Evolutionary conservation across 2,888 invertebrate species (phyloP).

Genomic region (Dione vanillae): DNA sequence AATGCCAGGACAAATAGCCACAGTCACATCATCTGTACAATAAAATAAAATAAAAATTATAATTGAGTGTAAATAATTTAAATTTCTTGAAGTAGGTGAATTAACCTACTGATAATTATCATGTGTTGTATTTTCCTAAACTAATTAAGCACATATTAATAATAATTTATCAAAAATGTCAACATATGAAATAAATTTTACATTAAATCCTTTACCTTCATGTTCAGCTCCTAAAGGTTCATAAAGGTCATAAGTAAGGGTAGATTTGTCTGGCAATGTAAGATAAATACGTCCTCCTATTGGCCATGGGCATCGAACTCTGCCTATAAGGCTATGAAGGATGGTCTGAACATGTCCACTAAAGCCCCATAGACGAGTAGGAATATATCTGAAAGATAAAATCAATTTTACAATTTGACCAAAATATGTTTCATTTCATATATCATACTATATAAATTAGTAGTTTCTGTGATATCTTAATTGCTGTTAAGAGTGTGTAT

Average conservation of each 20-base stretch:
- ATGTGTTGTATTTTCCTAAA: too few species aligned
- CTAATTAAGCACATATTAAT: too few species aligned
- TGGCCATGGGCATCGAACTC: slow-evolving; percentile 95
- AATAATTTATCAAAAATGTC: neutral
- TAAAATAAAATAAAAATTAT: neutral
- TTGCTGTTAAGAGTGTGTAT: too few species aligned
- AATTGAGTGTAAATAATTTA: neutral
- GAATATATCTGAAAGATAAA: slow-evolving; percentile 89
- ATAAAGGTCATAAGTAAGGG: slow-evolving; percentile 96
- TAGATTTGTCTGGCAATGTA: slow-evolving; percentile 91
- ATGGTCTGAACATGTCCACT: slow-evolving; percentile 98
- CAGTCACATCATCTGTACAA: slow-evolving; percentile 91
- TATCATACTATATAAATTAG: too few species aligned
- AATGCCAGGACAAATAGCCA: slow-evolving; percentile 96
- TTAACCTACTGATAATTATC: too few species aligned
- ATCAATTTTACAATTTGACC: slow-evolving; percentile 4
- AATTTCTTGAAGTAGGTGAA: too few species aligned
- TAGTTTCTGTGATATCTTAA: too few species aligned
- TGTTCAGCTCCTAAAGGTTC: slow-evolving; percentile 89
- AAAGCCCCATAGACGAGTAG: slow-evolving; percentile 96
- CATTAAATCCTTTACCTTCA: slow-evolving; percentile 82
- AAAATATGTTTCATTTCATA: neutral
- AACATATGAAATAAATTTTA: neutral
- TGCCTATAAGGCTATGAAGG: slow-evolving; percentile 93
- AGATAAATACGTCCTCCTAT: slow-evolving; percentile 92